Evolutionary conservation across 2,888 invertebrate species (phyloP).

Genomic region (Steinernema scapterisci): DNA sequence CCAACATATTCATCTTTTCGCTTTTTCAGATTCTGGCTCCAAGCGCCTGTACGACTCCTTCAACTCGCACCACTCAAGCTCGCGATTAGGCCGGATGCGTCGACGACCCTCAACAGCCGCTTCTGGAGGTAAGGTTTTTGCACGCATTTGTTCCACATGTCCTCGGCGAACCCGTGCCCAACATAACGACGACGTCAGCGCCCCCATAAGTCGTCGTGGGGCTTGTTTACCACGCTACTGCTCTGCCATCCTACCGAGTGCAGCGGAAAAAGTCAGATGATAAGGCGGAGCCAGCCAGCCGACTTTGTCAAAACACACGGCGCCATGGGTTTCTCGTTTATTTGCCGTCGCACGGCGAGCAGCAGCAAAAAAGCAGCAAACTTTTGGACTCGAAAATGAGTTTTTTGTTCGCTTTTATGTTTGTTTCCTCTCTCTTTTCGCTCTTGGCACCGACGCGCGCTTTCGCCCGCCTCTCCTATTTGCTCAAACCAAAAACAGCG

Average conservation of each 20-base stretch:
- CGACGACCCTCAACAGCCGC: constrained; percentile 39
- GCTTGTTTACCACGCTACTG: constrained; percentile 9
- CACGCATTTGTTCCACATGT: neutral
- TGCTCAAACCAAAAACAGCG: neutral
- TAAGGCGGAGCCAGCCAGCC: neutral
- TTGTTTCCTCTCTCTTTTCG: neutral
- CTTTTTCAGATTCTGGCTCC: constrained; percentile 21
- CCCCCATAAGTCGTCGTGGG: neutral
- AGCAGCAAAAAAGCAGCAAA: neutral
- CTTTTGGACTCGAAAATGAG: neutral
- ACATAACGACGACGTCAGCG: neutral
- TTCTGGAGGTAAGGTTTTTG: constrained; percentile 21
- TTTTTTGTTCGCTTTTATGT: constrained; percentile 8
- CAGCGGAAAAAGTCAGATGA: constrained; percentile 33
- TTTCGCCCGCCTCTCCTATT: too few relatives aligned
- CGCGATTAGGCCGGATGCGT: constrained; percentile 39
- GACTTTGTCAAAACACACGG: constrained; percentile 8
- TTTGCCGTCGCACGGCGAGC: neutral
- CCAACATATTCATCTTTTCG: too few relatives aligned
- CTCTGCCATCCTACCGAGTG: too few relatives aligned
- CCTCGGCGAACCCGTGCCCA: constrained; percentile 16
- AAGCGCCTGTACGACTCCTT: constrained; percentile 26
- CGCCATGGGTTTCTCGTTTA: neutral
- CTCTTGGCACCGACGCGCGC: too few relatives aligned
- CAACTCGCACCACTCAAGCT: constrained; percentile 11